phyloP scores from a whole-genome alignment of 1,140 invertebrate genomes.

The Aphelinus certus region DNA sequence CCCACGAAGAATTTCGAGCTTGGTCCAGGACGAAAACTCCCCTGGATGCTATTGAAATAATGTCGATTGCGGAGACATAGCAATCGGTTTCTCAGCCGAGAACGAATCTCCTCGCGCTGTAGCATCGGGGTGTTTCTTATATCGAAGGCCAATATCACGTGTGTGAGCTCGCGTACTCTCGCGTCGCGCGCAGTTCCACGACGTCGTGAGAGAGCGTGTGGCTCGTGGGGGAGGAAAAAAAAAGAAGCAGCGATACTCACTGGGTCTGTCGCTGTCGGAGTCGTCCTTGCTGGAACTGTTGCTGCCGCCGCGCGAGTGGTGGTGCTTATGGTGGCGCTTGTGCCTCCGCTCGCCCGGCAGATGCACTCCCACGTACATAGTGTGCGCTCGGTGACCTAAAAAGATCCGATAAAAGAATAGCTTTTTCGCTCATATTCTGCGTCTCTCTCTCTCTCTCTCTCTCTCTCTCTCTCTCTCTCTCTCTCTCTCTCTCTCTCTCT shows the following conservation, averaged over 20 bases:
- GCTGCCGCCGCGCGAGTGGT: constrained; percentile 68
- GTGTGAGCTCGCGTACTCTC: too few species aligned
- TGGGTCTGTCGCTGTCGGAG: constrained; percentile 71
- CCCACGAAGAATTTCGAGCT: too few species aligned
- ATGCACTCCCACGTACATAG: constrained; percentile 89
- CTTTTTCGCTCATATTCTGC: neutral
- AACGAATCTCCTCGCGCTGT: too few species aligned
- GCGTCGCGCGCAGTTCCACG: too few species aligned
- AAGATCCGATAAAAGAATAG: constrained; percentile 44
- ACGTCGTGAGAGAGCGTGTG: too few species aligned
- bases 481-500: neutral
- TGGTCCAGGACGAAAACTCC: too few species aligned
- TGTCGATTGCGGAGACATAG: too few species aligned
- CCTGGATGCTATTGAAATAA: too few species aligned
- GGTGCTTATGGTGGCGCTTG: constrained; percentile 81
- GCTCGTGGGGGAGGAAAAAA: too few species aligned
- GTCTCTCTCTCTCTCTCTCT: neutral
- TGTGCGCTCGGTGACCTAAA: constrained; percentile 87
- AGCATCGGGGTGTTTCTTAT: too few species aligned
- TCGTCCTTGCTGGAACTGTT: constrained; percentile 58
- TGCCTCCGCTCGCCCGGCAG: constrained; percentile 80
- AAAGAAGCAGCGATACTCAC: constrained; percentile 62
- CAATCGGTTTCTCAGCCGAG: too few species aligned
- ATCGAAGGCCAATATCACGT: too few species aligned
- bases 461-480: neutral